phyloP scores from a whole-genome alignment of 35 echinoderm and acorn worm genomes.

The Ophioderma brevispina region DNA sequence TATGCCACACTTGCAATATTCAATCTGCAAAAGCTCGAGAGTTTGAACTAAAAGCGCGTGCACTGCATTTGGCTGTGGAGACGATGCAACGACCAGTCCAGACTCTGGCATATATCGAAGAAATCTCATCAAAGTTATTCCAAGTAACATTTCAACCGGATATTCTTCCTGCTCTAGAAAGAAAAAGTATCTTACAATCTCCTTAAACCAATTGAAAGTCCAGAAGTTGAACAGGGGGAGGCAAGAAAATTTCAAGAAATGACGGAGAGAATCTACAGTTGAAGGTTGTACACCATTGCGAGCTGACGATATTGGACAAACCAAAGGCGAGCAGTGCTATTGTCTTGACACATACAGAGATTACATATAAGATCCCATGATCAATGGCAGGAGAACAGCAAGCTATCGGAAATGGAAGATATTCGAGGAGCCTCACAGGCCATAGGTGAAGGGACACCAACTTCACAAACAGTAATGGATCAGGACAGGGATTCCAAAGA shows the following conservation, averaged over 20 bases:
- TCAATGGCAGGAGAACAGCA: conserved; percentile 15
- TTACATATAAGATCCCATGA: background rate
- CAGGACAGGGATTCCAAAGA: background rate
- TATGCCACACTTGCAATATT: conserved; percentile 72
- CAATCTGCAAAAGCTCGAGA: conserved; percentile 50
- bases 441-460: background rate
- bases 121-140: background rate
- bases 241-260: conserved; percentile 22
- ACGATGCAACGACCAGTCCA: conserved; percentile 37
- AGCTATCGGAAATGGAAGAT: conserved; percentile 5
- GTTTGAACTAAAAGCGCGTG: conserved; percentile 58
- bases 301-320: background rate
- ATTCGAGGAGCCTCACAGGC: background rate
- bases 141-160: background rate
- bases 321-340: background rate
- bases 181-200: conserved; percentile 18
- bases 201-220: conserved; percentile 63
- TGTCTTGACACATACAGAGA: background rate
- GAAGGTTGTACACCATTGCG: background rate
- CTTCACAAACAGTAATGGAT: background rate
- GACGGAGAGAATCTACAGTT: conserved; percentile 64
- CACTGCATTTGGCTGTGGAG: conserved; percentile 56
- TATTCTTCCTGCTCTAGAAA: background rate
- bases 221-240: conserved; percentile 40
- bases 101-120: background rate